Base-by-base conservation (phyloP, 2,888 invertebrate species). In the Plagodis dolabraria region DNA sequence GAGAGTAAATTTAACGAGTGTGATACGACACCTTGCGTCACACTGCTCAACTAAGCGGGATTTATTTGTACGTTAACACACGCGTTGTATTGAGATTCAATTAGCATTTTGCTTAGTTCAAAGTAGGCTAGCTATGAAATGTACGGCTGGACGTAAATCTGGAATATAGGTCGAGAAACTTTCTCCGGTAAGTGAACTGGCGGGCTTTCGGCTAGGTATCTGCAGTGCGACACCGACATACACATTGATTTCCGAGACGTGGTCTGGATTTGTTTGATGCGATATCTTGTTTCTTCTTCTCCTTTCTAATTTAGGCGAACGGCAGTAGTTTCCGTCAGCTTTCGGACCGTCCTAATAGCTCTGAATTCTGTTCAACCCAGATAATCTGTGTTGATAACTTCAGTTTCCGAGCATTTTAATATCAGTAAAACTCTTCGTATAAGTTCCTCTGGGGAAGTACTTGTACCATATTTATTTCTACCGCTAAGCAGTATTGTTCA, bases 221-320 rank as follows among this genome's bases (percentile, higher is more conserved):
- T 84, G 88, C 88, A 88, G 77, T 88, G 89, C 88, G 89, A 84
- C 89, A 85, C 74, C 68, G 77, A 72, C 47, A 55, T 42, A 69
- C 69, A 80, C 82, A 85, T 85, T 80, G 82, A 86, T 86, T 83
- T 82, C 76, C 56, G 64, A 78, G 72, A 78, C 70, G 33, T 55
- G 47, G 64, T 75, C 72, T 76, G 64, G 66, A 72, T 72, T 70
- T 65, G 62, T 63, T 64, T 65, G 60, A 36, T 55, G 47, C 34
- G 35, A 11, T 45, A 43, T 22, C 22, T 22, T 22, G 22, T 22
- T 22, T 22, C 22, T 22, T 22, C 22, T 22, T 22, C 22, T 22
- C 22, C 22, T 22, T 22, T 22, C 22, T 22, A 22, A 22, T 22
- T 22, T 22, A 2, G 22, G 22, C 22, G 22, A 4, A 22, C 22